Evolutionary conservation across 2,113 vertebrate genomes (phyloP), one percentile per base, ranked within the genome.

Genomic region (Stercorarius parasiticus): DNA sequence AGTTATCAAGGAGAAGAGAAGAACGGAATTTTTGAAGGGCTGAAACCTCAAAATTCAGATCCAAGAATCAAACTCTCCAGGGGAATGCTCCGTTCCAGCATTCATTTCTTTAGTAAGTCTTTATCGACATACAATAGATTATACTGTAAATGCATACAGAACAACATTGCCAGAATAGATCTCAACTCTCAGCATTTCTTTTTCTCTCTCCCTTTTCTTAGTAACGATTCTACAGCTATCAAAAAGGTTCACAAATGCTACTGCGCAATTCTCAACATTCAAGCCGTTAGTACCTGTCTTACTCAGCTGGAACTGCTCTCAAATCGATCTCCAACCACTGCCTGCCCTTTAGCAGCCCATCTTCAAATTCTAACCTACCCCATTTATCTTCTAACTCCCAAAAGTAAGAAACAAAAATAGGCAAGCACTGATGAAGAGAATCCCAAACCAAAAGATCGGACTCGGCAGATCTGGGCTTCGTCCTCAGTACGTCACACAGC

Each of bases 1-100:
- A 93, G 72, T 80, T 91, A 32, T 94, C 81, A 93, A 96, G 50
- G 69, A 14, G 53, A 88, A 91, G 67, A 93, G 27, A 86, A 93
- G 15, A 95, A 91, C 69, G 49, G 96, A 97, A 90, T 66, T 91
- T 77, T 5, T 90, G 67, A 78, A 82, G 13, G 32, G 59, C 38
- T 78, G 34, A 93, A 85, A 70, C 30, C 17, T 82, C 61, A 82
- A 49, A 49, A 77, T 23, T 67, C 58, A 85, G 42, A 79, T 77
- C 43, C 55, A 83, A 72, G 47, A 91, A 66, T 32, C 36, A 5
- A 76, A 88, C 4, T 50, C 38, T 69, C 30, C 64, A 25, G 8
- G 10, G n/a, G 18, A 74, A 69, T 20, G 30, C 36, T 55, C 50
- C 4, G 0, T 29, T 67, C 19, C 61, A 74, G 25, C 82, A 12